Percentiles rank a stretch among this genome's conserved stretches.
Evolutionary conservation across 2,797 vertebrate genomes (phyloP).

Genomic region (Diglossa cyanea): DNA sequence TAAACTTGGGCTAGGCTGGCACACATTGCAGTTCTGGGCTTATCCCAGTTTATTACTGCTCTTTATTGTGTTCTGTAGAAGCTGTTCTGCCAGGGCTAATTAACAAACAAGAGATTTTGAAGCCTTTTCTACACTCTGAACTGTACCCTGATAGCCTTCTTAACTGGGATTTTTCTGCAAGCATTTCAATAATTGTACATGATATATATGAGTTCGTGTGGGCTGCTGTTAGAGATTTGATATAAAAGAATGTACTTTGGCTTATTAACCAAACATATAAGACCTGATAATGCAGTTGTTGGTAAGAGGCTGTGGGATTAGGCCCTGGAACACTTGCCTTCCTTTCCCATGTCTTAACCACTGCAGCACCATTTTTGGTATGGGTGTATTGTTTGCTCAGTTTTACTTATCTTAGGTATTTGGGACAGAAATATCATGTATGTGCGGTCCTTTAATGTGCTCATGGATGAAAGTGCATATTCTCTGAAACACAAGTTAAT

Average conservation of each 20-base stretch:
- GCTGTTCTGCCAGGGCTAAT: neutral
- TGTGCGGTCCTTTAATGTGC: neutral
- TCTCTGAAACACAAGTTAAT: neutral
- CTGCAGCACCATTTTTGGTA: neutral
- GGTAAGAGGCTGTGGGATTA: neutral
- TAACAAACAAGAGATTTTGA: neutral
- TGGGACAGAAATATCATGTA: neutral
- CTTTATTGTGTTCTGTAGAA: neutral
- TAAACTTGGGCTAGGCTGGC: neutral
- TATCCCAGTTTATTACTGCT: neutral
- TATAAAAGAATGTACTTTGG: neutral
- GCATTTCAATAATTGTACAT: neutral
- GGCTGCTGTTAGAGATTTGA: neutral
- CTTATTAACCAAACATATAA: neutral
- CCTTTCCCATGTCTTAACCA: neutral
- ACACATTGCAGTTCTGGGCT: neutral
- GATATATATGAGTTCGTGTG: neutral
- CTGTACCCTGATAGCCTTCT: neutral
- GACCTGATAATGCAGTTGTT: neutral
- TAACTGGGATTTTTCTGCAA: neutral
- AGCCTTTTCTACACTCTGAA: neutral
- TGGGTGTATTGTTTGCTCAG: neutral
- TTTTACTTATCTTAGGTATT: neutral
- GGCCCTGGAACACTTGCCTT: neutral
- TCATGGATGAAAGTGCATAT: neutral